Evolutionary conservation across 2,113 vertebrate species (phyloP).

Genomic region (Pomatorhinus ruficollis): DNA sequence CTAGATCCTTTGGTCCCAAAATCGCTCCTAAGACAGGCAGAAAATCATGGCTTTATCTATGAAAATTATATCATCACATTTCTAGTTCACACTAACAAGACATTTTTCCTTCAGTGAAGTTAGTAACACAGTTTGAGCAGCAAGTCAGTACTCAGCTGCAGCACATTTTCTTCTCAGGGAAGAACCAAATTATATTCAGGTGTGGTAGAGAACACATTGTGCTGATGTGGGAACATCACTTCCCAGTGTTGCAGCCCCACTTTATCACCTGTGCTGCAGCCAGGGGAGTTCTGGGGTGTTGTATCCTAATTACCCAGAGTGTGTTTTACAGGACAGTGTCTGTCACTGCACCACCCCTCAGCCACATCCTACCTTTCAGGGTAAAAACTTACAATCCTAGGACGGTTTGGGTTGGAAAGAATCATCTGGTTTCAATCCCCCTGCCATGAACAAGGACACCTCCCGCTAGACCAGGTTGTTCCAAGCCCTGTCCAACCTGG

Average conservation of each 20-base stretch:
- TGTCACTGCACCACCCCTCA: neutral
- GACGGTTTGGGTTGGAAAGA: neutral
- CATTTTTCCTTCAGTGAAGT: neutral
- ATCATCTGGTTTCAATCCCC: neutral
- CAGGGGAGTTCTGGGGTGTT: neutral
- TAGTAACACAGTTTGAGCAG: neutral
- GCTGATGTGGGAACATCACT: neutral
- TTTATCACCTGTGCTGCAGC: neutral
- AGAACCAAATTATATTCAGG: neutral
- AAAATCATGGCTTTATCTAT: neutral
- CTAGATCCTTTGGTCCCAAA: neutral
- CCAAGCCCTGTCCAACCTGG: neutral
- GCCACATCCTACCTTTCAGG: neutral
- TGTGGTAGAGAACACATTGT: neutral
- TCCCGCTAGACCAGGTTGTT: neutral
- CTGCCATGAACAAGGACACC: too few species aligned
- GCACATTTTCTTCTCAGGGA: neutral
- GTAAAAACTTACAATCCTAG: neutral
- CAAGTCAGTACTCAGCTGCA: neutral
- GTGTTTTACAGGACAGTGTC: accelerated
- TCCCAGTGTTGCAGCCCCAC: neutral
- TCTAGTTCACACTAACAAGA: neutral
- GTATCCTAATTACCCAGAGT: neutral
- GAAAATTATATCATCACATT: neutral
- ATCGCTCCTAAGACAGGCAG: neutral